Evolutionary conservation across 23 tunicate genomes (phyloP).

Genomic region (Clavelina lepadiformis): DNA sequence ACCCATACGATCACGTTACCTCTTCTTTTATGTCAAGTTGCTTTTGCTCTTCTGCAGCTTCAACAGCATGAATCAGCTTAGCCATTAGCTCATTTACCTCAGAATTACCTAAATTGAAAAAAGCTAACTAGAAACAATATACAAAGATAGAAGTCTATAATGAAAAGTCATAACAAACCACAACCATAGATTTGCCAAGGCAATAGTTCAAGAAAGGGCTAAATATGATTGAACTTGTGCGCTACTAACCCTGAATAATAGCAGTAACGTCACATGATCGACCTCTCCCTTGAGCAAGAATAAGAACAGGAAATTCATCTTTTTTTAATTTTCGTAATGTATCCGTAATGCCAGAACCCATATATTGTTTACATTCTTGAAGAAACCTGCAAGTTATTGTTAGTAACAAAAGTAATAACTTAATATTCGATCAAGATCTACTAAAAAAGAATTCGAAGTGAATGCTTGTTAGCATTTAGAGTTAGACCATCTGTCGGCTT

Average conservation of each 20-base stretch:
- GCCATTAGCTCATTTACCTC: slow-evolving; percentile 72
- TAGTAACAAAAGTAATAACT: too few relatives aligned
- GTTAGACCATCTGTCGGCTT: too few relatives aligned
- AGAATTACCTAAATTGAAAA: slow-evolving; percentile 59
- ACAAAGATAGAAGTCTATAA: too few relatives aligned
- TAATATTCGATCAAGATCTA: too few relatives aligned
- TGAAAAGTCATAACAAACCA: too few relatives aligned
- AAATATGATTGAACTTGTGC: too few relatives aligned
- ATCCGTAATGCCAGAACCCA: slow-evolving; percentile 70
- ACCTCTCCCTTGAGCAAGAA: slow-evolving; percentile 81
- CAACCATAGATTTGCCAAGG: too few relatives aligned
- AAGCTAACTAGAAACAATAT: too few relatives aligned
- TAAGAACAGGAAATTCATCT: slow-evolving; percentile 81
- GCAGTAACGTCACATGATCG: slow-evolving; percentile 79
- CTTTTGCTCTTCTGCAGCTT: slow-evolving; percentile 51
- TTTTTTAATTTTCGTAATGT: slow-evolving; percentile 45
- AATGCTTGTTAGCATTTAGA: too few relatives aligned
- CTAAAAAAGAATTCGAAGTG: too few relatives aligned
- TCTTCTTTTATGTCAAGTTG: slow-evolving; percentile 67
- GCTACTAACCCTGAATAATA: slow-evolving; percentile 85
- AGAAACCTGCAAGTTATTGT: too few relatives aligned
- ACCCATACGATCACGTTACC: slow-evolving; percentile 10
- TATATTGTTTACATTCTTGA: slow-evolving; percentile 36
- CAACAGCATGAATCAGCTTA: slow-evolving; percentile 61
- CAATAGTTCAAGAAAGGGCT: too few relatives aligned